phyloP scores from a whole-genome alignment of 2,113 vertebrate species.

The Oncorhynchus kisutch region DNA sequence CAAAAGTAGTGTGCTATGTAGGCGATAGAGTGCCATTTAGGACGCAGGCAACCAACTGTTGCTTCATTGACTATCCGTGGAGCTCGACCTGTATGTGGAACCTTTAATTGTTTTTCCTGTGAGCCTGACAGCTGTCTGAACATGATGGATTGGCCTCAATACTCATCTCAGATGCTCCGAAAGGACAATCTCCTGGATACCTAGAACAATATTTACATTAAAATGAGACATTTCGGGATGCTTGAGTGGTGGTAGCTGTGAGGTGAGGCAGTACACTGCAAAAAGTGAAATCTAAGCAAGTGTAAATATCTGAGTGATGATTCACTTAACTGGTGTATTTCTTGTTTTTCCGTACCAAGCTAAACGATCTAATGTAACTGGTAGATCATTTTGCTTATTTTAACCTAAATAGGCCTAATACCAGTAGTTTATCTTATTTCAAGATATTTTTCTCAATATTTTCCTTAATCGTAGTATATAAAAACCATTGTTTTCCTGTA shows the following conservation, averaged over 20 bases:
- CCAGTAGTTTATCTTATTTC: too few relatives aligned
- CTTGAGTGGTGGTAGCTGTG: background rate
- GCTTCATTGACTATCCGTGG: constrained; percentile 61
- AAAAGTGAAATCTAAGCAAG: constrained; percentile 18
- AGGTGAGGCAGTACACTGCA: background rate
- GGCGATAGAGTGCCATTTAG: too few relatives aligned
- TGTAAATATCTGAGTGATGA: background rate
- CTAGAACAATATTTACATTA: constrained; percentile 44
- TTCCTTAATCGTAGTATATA: too few relatives aligned
- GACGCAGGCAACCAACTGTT: background rate
- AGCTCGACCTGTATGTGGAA: constrained; percentile 46
- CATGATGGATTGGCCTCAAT: constrained; percentile 68
- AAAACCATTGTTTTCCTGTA: too few relatives aligned
- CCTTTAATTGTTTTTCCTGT: constrained; percentile 70
- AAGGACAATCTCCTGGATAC: constrained; percentile 41
- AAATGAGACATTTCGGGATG: constrained; percentile 34
- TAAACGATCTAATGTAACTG: too few relatives aligned
- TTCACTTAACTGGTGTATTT: too few relatives aligned
- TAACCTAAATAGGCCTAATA: too few relatives aligned
- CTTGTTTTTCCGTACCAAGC: background rate
- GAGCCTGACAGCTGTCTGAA: constrained; percentile 56
- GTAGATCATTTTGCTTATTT: too few relatives aligned
- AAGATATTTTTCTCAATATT: too few relatives aligned
- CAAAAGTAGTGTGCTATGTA: too few relatives aligned
- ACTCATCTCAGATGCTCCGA: constrained; percentile 44